Base-by-base conservation (phyloP, 2,797 vertebrate genomes). In the Schizothorax lantsangensis region DNA sequence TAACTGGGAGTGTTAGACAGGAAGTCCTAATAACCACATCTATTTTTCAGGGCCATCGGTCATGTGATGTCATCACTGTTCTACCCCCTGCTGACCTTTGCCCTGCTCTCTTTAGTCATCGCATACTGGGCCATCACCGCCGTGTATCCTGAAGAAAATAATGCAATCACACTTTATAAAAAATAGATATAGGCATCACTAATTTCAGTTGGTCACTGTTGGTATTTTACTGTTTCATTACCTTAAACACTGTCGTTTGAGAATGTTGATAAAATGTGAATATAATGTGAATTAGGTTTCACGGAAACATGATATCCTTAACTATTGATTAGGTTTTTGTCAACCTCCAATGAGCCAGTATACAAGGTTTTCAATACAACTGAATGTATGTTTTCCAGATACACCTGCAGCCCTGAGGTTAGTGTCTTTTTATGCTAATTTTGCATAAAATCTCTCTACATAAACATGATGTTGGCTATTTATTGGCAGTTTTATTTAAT, bases 111-210 rank as follows among this genome's bases (percentile, higher is more conserved):
- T 19, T 94, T 99, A 88, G 97, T 97, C 88, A 98, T 99, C 1
- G 96, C 97, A 6, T 99, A 99, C 92, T 99, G 98, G 98, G 97
- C 96, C 84, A 94, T 97, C 93, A 99, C 97, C 0, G 96, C 98
- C 0, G 96, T 99, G 98, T 99, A 99, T 99, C 98, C 95, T 93
- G 92, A 45, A 6, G 14, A 43, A 77, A 19, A 15, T 69, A 17
- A 49, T 49, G 38, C 80, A 26, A 17, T 57, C 30, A 15, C 30
- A 49, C 7, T 43, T 43, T 43, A 26, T 17, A 19, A 71, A 38
- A 82, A 52, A 15, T 21, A 68, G 62, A 81, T 14, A 1, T 7
- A 43, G 54, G 8, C 43, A 74, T 74, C 9, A 19, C 26, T 43
- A 2, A 19, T 43, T 21, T 11, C 1, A 49, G 21, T 23, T 81